Conservation (phyloP, 2,888 invertebrate species). For the Stenichneumon culpator region DNA sequence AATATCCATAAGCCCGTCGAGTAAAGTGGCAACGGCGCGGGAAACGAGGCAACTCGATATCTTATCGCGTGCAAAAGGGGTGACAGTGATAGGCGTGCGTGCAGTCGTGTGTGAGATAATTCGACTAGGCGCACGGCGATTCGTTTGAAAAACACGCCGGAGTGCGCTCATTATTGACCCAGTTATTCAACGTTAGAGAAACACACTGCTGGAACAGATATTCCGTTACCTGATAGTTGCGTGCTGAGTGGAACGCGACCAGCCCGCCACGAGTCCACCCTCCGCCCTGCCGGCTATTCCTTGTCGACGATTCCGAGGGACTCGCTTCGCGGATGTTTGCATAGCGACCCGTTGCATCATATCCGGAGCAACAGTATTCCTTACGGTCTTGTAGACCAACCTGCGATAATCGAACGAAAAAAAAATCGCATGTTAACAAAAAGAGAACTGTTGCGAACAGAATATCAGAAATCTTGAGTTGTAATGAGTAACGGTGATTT, state of each 20-base stretch:
- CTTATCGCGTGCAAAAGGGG: neutral
- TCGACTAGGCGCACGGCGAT: slow-evolving; percentile 1
- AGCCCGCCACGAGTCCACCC: slow-evolving; percentile 81
- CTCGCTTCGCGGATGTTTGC: slow-evolving; percentile 71
- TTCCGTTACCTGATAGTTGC: slow-evolving; percentile 81
- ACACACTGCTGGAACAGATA: neutral
- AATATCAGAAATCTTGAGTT: neutral
- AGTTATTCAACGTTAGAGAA: slow-evolving; percentile 27
- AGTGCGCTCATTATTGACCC: slow-evolving; percentile 43
- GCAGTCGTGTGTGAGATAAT: neutral
- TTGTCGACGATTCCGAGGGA: slow-evolving; percentile 74
- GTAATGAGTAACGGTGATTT: slow-evolving; percentile 70
- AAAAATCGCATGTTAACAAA: slow-evolving; percentile 15
- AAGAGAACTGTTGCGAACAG: neutral
- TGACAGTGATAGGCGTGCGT: neutral
- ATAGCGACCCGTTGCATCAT: slow-evolving; percentile 91
- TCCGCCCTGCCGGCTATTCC: slow-evolving; percentile 78
- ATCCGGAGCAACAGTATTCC: slow-evolving; percentile 90
- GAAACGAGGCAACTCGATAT: neutral
- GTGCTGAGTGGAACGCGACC: slow-evolving; percentile 83
- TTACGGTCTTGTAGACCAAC: slow-evolving; percentile 89
- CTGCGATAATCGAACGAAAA: slow-evolving; percentile 84
- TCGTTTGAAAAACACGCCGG: neutral
- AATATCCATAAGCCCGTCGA: slow-evolving; percentile 31
- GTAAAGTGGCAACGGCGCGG: neutral